Conservation (phyloP, 2,113 vertebrate species). For the Plectropomus leopardus region DNA sequence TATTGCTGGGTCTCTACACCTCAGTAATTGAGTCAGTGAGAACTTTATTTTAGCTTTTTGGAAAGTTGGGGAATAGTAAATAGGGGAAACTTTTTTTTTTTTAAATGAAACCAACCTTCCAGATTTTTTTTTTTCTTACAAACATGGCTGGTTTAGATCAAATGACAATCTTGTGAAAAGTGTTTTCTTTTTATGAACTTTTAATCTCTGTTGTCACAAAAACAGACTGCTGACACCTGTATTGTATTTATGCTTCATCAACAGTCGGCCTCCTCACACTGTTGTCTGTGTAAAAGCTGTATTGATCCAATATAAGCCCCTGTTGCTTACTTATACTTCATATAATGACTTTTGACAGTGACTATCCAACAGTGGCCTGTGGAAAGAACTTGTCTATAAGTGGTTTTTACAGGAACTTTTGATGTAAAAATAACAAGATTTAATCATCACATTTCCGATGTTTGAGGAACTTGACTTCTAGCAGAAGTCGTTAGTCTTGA, state of each 20-base stretch:
- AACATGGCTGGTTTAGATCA: neutral
- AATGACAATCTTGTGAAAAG: no score
- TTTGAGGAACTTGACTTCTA: neutral
- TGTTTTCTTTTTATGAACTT: neutral
- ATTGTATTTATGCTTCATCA: conserved; percentile 1
- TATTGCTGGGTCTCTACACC: neutral
- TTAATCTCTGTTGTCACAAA: neutral
- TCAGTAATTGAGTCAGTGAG: neutral
- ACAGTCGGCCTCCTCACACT: neutral
- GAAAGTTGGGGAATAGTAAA: no score
- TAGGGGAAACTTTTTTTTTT: no score
- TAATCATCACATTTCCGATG: neutral
- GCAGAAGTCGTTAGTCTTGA: no score
- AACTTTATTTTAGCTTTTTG: neutral
- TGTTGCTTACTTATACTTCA: neutral
- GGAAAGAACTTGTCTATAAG: neutral
- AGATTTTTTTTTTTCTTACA: neutral
- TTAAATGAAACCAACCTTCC: no score
- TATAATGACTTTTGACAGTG: neutral
- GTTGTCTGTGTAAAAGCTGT: conserved; percentile 24
- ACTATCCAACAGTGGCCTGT: neutral
- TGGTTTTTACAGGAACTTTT: neutral
- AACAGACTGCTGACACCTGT: neutral
- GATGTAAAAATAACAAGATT: neutral
- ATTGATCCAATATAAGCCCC: conserved; percentile 1